Evolutionary conservation across 2,113 vertebrate genomes (phyloP).

Genomic region (Hiodon tergisus): DNA sequence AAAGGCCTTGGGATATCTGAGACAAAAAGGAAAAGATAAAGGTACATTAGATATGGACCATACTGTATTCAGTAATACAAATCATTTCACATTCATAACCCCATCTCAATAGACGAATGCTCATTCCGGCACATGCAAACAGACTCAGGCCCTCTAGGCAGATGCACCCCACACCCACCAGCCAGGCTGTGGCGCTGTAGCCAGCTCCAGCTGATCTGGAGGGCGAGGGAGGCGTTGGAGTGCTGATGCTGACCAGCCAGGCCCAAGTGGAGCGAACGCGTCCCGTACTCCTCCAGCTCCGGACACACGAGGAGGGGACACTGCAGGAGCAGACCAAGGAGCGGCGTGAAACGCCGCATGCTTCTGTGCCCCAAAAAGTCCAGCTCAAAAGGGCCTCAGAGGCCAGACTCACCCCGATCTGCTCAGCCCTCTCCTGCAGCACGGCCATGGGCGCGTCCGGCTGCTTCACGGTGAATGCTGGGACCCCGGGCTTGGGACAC

Average conservation of each 20-base stretch:
- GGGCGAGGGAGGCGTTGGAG: conserved; percentile 80
- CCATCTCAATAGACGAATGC: too few relatives aligned
- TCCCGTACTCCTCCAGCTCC: conserved; percentile 65
- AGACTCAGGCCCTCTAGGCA: too few relatives aligned
- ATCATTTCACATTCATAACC: too few relatives aligned
- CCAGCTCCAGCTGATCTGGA: conserved; percentile 81
- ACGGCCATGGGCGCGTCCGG: conserved; percentile 68
- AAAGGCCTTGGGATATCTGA: too few relatives aligned
- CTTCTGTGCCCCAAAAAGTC: too few relatives aligned
- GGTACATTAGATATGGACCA: background rate
- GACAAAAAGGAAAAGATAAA: background rate
- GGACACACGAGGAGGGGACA: conserved; percentile 82
- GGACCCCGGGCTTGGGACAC: conserved; percentile 66
- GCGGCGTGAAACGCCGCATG: too few relatives aligned
- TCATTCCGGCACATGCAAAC: too few relatives aligned
- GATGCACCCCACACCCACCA: conserved; percentile 49
- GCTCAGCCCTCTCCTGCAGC: conserved; percentile 68
- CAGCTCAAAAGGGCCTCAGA: too few relatives aligned
- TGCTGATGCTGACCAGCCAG: conserved; percentile 82
- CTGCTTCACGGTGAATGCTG: conserved; percentile 80
- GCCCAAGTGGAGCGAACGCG: conserved; percentile 59
- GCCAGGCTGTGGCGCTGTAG: conserved; percentile 59
- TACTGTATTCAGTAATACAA: too few relatives aligned
- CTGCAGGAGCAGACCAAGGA: conserved; percentile 46
- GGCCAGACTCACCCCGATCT: conserved; percentile 62